phyloP scores from a whole-genome alignment of 2,797 vertebrate species.

The Champsocephalus gunnari region DNA sequence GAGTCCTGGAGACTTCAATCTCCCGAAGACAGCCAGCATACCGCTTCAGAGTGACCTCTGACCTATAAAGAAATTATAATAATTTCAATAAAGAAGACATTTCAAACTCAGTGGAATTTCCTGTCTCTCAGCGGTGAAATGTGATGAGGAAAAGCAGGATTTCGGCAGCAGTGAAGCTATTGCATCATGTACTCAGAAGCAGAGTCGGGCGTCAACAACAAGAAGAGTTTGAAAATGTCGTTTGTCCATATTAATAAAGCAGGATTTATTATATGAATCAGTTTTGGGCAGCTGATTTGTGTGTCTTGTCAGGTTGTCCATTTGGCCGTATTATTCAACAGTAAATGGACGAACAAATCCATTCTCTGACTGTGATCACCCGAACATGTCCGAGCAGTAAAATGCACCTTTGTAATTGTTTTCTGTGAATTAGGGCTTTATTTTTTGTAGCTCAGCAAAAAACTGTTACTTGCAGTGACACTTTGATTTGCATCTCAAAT shows the following conservation, averaged over 20 bases:
- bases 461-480: neutral
- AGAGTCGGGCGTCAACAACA: conserved; percentile 29
- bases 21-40: conserved; percentile 95
- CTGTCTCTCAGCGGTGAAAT: conserved; percentile 26
- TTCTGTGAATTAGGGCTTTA: neutral
- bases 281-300: too few species aligned
- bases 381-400: neutral
- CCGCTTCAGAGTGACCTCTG: conserved; percentile 92
- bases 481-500: conserved; percentile 18
- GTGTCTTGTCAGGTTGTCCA: neutral
- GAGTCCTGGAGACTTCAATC: conserved; percentile 96
- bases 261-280: neutral
- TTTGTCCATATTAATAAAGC: conserved; percentile 40
- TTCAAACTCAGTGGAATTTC: neutral
- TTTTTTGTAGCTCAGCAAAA: conserved; percentile 14
- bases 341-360: neutral
- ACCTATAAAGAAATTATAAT: conserved; percentile 79
- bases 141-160: conserved; percentile 26
- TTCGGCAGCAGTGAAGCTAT: conserved; percentile 57
- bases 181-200: conserved; percentile 54
- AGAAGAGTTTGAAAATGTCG: conserved; percentile 51
- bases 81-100: conserved; percentile 20
- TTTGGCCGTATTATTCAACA: neutral
- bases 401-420: conserved; percentile 12
- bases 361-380: neutral